Percentiles rank a stretch among this genome's conserved stretches.
Conservation (phyloP, 1,140 invertebrate genomes). For the Manduca sexta region DNA sequence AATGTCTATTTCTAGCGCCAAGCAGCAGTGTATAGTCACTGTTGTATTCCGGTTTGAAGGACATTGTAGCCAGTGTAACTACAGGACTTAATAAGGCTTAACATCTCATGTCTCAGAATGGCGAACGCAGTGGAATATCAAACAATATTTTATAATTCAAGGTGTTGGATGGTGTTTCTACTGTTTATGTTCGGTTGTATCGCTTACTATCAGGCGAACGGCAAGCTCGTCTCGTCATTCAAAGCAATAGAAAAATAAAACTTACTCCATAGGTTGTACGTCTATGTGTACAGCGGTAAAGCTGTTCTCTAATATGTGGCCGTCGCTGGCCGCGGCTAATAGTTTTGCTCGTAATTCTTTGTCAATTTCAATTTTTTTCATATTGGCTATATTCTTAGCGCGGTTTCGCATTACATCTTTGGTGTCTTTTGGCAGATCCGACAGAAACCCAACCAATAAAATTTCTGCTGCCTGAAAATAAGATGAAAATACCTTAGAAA, state of each 20-base stretch:
- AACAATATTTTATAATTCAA: too few relatives aligned
- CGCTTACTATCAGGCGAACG: too few relatives aligned
- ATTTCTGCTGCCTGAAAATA: constrained; percentile 42
- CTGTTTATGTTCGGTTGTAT: too few relatives aligned
- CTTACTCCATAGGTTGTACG: constrained; percentile 55
- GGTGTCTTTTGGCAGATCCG: constrained; percentile 25
- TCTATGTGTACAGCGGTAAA: constrained; percentile 36
- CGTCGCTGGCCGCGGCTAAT: constrained; percentile 7
- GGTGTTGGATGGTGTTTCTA: too few relatives aligned
- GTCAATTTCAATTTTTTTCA: constrained; percentile 18
- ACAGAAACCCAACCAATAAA: constrained; percentile 41
- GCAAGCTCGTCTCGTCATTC: not conserved
- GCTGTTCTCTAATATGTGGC: constrained; percentile 32
- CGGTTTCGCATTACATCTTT: constrained; percentile 37
- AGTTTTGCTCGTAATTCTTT: constrained; percentile 7
- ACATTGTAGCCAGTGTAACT: too few relatives aligned
- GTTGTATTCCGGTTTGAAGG: too few relatives aligned
- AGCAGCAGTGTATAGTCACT: too few relatives aligned
- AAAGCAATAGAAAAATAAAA: constrained; percentile 9
- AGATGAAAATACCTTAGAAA: too few relatives aligned
- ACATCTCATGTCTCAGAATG: too few relatives aligned
- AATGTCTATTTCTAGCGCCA: too few relatives aligned
- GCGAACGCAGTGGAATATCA: too few relatives aligned
- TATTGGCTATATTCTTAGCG: constrained; percentile 26
- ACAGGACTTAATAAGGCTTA: too few relatives aligned